Evolutionary conservation across 1,140 invertebrate species (phyloP).

Genomic region (Gryon sp.): DNA sequence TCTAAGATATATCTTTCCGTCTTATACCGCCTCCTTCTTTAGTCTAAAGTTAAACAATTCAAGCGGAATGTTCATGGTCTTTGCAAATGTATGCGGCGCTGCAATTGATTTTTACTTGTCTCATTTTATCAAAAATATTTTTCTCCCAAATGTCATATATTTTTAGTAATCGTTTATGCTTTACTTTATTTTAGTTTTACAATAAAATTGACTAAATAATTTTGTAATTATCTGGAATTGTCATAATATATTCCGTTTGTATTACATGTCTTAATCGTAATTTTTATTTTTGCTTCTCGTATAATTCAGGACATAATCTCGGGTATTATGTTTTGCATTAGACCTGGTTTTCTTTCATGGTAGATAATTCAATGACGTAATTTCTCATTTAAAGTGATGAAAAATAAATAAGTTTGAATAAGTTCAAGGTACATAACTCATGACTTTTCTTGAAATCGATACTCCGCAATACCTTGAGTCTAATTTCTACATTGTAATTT

Average conservation of each 20-base stretch:
- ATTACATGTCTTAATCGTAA: too few relatives aligned
- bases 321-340: slow-evolving; percentile 11
- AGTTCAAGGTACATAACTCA: slow-evolving; percentile 46
- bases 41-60: slow-evolving; percentile 42
- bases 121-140: slow-evolving; percentile 7
- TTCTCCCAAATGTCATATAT: not conserved
- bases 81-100: slow-evolving; percentile 24
- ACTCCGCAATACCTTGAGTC: slow-evolving; percentile 27
- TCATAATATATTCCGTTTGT: too few relatives aligned
- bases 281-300: not conserved
- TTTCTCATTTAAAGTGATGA: slow-evolving; percentile 33
- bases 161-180: too few relatives aligned
- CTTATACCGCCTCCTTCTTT: slow-evolving; percentile 11
- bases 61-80: slow-evolving; percentile 35
- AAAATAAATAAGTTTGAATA: slow-evolving; percentile 50
- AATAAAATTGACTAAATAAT: too few relatives aligned
- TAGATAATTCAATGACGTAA: slow-evolving; percentile 12
- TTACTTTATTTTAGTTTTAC: too few relatives aligned
- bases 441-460: slow-evolving; percentile 41
- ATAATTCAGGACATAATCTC: too few relatives aligned
- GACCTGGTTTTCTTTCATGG: slow-evolving; percentile 5
- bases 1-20: slow-evolving; percentile 36
- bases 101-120: slow-evolving; percentile 13
- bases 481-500: slow-evolving; percentile 23
- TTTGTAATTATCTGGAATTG: too few relatives aligned